phyloP scores from a whole-genome alignment of 2,797 vertebrate genomes.

The Pantherophis alleghaniensis region DNA sequence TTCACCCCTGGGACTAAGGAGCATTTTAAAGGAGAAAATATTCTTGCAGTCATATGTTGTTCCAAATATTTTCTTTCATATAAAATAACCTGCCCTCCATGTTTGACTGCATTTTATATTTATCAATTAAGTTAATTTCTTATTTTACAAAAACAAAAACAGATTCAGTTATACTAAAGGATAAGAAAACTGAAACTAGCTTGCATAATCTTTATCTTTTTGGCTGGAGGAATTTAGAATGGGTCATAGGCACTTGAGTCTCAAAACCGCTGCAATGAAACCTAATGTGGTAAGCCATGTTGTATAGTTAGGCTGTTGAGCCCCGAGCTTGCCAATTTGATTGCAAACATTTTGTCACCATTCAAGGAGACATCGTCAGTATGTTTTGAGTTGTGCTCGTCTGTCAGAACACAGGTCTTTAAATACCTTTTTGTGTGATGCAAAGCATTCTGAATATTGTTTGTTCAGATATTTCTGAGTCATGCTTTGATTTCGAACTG shows the following conservation, averaged over 20 bases:
- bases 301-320: neutral
- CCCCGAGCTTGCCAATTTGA: neutral
- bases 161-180: neutral
- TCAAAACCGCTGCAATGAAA: neutral
- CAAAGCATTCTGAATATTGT: neutral
- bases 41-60: neutral
- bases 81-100: neutral
- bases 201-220: neutral
- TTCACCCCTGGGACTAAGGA: neutral
- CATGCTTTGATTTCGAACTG: neutral
- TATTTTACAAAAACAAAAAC: neutral
- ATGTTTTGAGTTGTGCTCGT: neutral
- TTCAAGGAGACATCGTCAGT: neutral
- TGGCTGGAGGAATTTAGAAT: neutral
- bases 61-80: neutral
- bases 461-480: neutral
- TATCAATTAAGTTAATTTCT: neutral
- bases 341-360: neutral
- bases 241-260: neutral
- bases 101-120: neutral
- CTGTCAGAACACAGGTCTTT: neutral
- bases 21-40: neutral
- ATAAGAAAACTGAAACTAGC: neutral
- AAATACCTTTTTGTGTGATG: too few species aligned
- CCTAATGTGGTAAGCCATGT: neutral